These are phyloP conservation scores for Hanleya hanleyi DNA, from an alignment of 2,888 invertebrate species.

Conservation along the genomic window DNA sequence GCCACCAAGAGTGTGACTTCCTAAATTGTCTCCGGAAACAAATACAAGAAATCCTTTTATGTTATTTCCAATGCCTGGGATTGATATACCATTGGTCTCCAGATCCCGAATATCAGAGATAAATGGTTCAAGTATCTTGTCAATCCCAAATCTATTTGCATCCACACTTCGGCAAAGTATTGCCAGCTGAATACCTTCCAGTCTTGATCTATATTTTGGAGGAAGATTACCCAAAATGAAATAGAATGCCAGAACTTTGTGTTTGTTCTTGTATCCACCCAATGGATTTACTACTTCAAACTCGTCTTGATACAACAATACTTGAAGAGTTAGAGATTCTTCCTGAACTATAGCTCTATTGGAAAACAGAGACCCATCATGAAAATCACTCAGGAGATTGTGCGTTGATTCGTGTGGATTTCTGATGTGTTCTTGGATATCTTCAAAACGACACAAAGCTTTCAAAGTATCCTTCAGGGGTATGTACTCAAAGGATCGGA, in stretches of 20 bases:
- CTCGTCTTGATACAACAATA: conserved; percentile 24
- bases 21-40: too few species aligned
- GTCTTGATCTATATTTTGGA: not conserved
- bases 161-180: not conserved
- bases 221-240: conserved; percentile 12
- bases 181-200: not conserved
- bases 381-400: too few species aligned
- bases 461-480: not conserved
- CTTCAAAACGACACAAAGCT: too few species aligned
- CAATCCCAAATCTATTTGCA: conserved; percentile 1
- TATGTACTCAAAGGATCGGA: not conserved
- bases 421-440: too few species aligned
- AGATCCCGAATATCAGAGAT: too few species aligned
- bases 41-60: conserved; percentile 15
- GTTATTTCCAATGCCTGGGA: not conserved
- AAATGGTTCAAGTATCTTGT: conserved; percentile 9
- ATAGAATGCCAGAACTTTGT: conserved; percentile 20
- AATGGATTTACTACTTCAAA: conserved; percentile 21
- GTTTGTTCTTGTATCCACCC: not conserved
- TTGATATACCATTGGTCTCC: conserved; percentile 10
- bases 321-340: not conserved
- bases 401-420: too few species aligned
- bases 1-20: conserved; percentile 4
- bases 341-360: not conserved
- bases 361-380: too few species aligned